phyloP scores from a whole-genome alignment of 2,888 invertebrate genomes.

The Folsomia manolachei region DNA sequence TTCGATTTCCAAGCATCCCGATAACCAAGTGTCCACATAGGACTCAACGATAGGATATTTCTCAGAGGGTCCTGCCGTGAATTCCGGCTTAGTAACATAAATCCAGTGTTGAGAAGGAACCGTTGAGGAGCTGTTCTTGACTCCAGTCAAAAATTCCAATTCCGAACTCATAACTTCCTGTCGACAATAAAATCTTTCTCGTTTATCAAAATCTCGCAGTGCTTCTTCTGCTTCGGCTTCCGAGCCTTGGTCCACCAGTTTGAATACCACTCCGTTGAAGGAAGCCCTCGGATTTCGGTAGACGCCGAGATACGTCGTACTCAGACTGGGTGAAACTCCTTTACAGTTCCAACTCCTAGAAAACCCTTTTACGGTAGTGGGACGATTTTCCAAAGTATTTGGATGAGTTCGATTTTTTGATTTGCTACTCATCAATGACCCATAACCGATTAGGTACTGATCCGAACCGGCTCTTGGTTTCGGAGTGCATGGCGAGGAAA shows the following conservation, averaged over 20 bases:
- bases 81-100: slow-evolving; percentile 32
- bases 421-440: slow-evolving; percentile 35
- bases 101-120: slow-evolving; percentile 39
- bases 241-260: not conserved
- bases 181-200: slow-evolving; percentile 39
- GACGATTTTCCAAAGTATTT: slow-evolving; percentile 34
- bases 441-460: slow-evolving; percentile 41
- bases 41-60: slow-evolving; percentile 38
- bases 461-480: slow-evolving; percentile 7
- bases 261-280: not conserved
- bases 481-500: slow-evolving; percentile 20
- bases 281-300: not conserved
- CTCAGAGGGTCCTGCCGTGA: slow-evolving; percentile 19
- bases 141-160: not conserved
- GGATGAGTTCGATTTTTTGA: slow-evolving; percentile 35
- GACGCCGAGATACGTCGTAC: slow-evolving; percentile 38
- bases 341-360: slow-evolving; percentile 34
- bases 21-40: slow-evolving; percentile 39
- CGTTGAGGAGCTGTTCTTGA: not conserved
- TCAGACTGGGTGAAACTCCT: slow-evolving; percentile 25
- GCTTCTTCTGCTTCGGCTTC: not conserved
- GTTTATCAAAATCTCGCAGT: slow-evolving; percentile 29
- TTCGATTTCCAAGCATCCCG: slow-evolving; percentile 40
- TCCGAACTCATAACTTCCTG: slow-evolving; percentile 24
- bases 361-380: slow-evolving; percentile 31